Evolutionary conservation across 2,888 invertebrate species (phyloP).

Genomic region (Penaeus monodon): DNA sequence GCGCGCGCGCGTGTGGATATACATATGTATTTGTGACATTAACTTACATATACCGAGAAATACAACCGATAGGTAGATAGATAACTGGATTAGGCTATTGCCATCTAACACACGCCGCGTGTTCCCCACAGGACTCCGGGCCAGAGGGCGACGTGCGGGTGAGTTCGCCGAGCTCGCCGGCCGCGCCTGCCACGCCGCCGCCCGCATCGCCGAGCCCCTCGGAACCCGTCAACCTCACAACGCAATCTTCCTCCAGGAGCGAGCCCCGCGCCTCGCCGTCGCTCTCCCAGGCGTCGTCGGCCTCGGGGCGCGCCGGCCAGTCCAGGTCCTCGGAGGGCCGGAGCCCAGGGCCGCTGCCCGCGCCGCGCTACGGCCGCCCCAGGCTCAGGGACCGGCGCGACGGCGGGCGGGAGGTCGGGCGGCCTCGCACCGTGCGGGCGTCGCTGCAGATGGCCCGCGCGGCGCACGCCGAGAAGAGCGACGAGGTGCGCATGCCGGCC

Average conservation of each 20-base stretch:
- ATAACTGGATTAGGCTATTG: too few species aligned
- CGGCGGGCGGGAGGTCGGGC: conserved; percentile 20
- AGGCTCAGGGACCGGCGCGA: conserved; percentile 54
- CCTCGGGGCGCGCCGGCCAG: conserved; percentile 3
- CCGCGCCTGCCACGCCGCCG: background rate
- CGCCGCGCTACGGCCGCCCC: conserved; percentile 52
- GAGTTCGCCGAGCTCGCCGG: conserved; percentile 32
- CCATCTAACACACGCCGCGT: background rate
- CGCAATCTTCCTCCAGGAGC: conserved; percentile 28
- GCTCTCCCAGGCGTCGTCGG: conserved; percentile 26
- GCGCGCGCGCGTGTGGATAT: too few species aligned
- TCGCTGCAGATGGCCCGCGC: conserved; percentile 40
- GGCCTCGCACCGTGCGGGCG: conserved; percentile 31
- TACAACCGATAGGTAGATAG: too few species aligned
- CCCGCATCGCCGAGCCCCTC: conserved; percentile 31
- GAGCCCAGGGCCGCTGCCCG: conserved; percentile 41
- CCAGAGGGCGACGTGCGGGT: conserved; percentile 37
- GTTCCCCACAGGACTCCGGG: conserved; percentile 30
- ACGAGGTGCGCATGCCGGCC: conserved; percentile 47
- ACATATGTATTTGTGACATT: too few species aligned
- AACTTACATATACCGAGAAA: too few species aligned
- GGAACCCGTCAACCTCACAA: conserved; percentile 63
- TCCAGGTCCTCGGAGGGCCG: conserved; percentile 20
- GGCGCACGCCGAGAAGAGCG: conserved; percentile 8
- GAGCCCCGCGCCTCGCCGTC: conserved; percentile 42